Conservation (phyloP, 1,140 invertebrate genomes). For the Trachelipus rathkii region DNA sequence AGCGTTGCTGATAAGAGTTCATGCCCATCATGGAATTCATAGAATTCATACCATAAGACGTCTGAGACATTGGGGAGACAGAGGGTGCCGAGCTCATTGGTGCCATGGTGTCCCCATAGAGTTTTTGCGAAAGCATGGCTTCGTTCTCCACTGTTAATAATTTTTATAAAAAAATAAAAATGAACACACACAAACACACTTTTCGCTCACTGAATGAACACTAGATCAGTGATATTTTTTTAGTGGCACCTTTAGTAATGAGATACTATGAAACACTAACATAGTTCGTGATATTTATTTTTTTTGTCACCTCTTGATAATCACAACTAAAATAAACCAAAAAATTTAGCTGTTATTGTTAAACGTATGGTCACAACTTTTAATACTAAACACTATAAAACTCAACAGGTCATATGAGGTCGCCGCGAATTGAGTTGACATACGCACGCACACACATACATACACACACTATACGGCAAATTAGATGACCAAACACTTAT, state of each 20-base stretch:
- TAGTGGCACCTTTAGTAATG: background rate
- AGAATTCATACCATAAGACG: constrained; percentile 40
- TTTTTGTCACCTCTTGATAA: background rate
- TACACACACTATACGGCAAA: constrained; percentile 45
- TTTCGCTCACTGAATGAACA: too few relatives aligned
- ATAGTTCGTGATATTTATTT: constrained; percentile 10
- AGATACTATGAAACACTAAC: background rate
- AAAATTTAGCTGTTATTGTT: constrained; percentile 5
- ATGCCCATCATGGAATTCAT: constrained; percentile 45
- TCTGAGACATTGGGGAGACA: constrained; percentile 44
- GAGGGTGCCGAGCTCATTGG: constrained; percentile 42
- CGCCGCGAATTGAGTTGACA: constrained; percentile 16
- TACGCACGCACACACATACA: constrained; percentile 34
- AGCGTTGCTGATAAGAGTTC: constrained; percentile 42
- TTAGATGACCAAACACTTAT: constrained; percentile 46
- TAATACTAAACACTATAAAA: constrained; percentile 22
- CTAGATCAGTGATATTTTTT: background rate
- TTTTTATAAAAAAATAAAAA: background rate
- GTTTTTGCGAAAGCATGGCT: constrained; percentile 43
- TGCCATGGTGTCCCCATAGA: constrained; percentile 43
- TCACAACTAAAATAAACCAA: background rate
- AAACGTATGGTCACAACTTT: background rate
- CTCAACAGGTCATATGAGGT: constrained; percentile 36
- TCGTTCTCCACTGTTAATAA: background rate
- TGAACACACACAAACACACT: constrained; percentile 17